phyloP scores from a whole-genome alignment of 1,140 invertebrate genomes.

The Bombus turneri region DNA sequence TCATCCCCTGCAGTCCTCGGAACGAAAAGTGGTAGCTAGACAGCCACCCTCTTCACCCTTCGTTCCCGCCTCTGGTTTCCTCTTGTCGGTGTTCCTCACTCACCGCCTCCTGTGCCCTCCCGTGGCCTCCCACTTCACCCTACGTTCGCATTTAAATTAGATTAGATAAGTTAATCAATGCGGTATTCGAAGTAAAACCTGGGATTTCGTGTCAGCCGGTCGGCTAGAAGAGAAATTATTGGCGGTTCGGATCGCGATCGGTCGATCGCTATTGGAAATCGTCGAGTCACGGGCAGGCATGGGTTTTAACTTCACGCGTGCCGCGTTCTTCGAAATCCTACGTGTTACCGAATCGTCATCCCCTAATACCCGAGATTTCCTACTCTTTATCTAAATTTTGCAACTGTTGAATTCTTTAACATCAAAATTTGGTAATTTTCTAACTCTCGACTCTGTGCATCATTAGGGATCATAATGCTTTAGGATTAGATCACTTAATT shows the following conservation, averaged over 20 bases:
- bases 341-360: conserved; percentile 17
- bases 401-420: background rate
- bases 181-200: conserved; percentile 79
- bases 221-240: conserved; percentile 56
- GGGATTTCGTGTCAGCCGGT: conserved; percentile 71
- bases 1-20: conserved; percentile 16
- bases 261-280: conserved; percentile 45
- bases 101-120: background rate
- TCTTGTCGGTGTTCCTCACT: conserved; percentile 12
- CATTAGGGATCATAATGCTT: no score
- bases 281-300: background rate
- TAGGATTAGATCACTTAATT: no score
- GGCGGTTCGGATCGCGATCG: conserved; percentile 43
- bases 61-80: conserved; percentile 21
- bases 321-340: conserved; percentile 22
- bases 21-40: conserved; percentile 35
- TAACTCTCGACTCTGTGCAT: background rate
- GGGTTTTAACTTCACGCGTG: conserved; percentile 23
- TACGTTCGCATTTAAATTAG: conserved; percentile 71
- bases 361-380: conserved; percentile 8
- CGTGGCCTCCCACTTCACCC: background rate
- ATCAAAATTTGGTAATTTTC: background rate
- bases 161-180: conserved; percentile 82
- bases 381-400: background rate
- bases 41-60: conserved; percentile 5